Conservation (phyloP, 2,113 vertebrate species). For the Semnornis frantzii region DNA sequence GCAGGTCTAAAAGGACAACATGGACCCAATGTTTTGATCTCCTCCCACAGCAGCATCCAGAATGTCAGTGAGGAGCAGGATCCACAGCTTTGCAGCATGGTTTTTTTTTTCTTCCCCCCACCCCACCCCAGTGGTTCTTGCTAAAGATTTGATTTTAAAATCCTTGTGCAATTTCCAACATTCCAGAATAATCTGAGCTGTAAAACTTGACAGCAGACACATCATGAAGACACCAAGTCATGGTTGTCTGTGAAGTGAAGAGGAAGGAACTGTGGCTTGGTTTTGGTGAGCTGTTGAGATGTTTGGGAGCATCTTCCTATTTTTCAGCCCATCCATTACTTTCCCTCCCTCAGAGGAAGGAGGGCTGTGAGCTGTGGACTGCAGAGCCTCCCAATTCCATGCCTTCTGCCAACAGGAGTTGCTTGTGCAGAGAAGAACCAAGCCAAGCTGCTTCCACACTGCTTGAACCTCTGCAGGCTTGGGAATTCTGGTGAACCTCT, state of each 20-base stretch:
- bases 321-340: background rate
- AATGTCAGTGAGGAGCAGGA: background rate
- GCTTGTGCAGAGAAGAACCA: background rate
- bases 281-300: background rate
- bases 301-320: background rate
- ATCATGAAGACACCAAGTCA: accelerated
- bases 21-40: background rate
- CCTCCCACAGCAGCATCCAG: background rate
- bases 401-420: accelerated
- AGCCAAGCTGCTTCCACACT: background rate
- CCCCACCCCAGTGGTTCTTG: background rate
- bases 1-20: accelerated
- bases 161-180: background rate
- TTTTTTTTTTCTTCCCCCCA: no score
- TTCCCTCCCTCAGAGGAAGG: background rate
- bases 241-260: background rate
- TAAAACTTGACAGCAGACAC: background rate
- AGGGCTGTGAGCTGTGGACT: background rate
- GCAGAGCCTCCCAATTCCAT: background rate
- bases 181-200: background rate
- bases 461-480: background rate
- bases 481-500: background rate
- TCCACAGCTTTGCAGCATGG: background rate
- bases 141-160: background rate
- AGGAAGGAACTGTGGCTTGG: background rate